Base-by-base conservation (phyloP, 2,888 invertebrate species). In the Brachyptera putata region DNA sequence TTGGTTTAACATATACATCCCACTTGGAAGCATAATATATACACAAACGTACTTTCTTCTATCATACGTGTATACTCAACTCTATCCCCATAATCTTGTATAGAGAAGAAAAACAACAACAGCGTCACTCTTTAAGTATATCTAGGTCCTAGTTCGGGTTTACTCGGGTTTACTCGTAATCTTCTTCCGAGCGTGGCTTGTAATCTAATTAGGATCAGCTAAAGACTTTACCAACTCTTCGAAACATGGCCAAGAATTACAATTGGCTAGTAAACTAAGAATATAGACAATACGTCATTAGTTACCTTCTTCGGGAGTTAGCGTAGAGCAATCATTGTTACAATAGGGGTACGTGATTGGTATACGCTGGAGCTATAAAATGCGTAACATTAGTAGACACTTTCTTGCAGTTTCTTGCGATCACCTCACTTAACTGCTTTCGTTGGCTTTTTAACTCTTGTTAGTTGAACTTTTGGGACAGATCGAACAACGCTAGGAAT, bases 151-250 rank as follows among this genome's bases (percentile, higher is more conserved):
- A 21, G 16, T 41, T 41, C n/a, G 18, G 41, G 21, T 16, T 41
- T n/a, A 3, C 18, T 1, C 41, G 11, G 41, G 41, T 41, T 41
- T 21, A 4, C 21, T 21, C 18, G 41, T 41, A 41, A 41, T 14
- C 41, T 21, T 16, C 13, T 2, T 16, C 18, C 41, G 56, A 36
- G 57, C 61, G 61, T 63, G 61, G 58, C 46, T 43, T 61, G 58
- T 61, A 61, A 61, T 61, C 63, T 61, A 63, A 63, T 63, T 63
- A 43, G 61, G 58, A 61, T 58, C 58, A 37, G 61, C 56, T 59
- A 59, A 59, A 59, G 62, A 62, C 59, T 56, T 59, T 58, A 49
- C 34, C 26, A 56, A 30, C 48, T 37, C 34, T 22, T 55, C 55
- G 50, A 59, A 41, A 55, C 46, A 26, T 24, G 56, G 26, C 39